phyloP scores from a whole-genome alignment of 2,888 invertebrate species.

The Conus canariensis region DNA sequence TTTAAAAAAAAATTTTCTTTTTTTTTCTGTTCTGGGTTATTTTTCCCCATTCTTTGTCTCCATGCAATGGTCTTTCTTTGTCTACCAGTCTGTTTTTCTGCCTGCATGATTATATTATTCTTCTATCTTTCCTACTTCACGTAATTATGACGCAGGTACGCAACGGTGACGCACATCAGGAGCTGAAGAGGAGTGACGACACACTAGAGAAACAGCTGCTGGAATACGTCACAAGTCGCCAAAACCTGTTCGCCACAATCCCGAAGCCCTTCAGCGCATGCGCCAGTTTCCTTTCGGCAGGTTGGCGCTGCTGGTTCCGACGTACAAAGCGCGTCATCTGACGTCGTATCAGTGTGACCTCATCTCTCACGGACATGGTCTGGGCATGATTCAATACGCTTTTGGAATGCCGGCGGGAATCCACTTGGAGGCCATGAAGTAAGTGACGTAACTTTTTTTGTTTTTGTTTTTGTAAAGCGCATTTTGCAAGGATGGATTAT shows the following conservation, averaged over 20 bases:
- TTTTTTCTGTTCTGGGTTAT: too few relatives aligned
- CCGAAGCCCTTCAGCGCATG: slow-evolving; percentile 47
- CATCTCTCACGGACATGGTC: slow-evolving; percentile 44
- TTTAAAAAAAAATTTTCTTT: too few relatives aligned
- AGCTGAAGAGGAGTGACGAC: slow-evolving; percentile 34
- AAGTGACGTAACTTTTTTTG: background rate
- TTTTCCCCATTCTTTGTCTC: too few relatives aligned
- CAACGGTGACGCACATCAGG: slow-evolving; percentile 22
- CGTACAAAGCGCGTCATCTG: slow-evolving; percentile 46
- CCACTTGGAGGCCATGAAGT: slow-evolving; percentile 12
- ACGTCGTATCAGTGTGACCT: slow-evolving; percentile 47
- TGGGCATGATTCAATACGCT: slow-evolving; percentile 17
- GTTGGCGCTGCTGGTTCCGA: slow-evolving; percentile 47
- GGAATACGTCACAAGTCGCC: slow-evolving; percentile 34
- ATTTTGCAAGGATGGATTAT: too few relatives aligned
- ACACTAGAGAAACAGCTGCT: slow-evolving; percentile 17
- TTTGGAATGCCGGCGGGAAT: slow-evolving; percentile 16
- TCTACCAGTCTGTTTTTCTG: too few relatives aligned
- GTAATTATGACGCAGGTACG: slow-evolving; percentile 17
- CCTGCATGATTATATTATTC: too few relatives aligned
- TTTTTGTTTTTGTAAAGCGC: background rate
- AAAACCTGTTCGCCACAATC: slow-evolving; percentile 32
- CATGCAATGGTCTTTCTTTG: too few relatives aligned
- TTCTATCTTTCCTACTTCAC: too few relatives aligned
- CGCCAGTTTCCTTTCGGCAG: slow-evolving; percentile 42